These are phyloP conservation scores for Leptosomus discolor DNA, from an alignment of 2,113 vertebrate genomes.

Conservation along the genomic window DNA sequence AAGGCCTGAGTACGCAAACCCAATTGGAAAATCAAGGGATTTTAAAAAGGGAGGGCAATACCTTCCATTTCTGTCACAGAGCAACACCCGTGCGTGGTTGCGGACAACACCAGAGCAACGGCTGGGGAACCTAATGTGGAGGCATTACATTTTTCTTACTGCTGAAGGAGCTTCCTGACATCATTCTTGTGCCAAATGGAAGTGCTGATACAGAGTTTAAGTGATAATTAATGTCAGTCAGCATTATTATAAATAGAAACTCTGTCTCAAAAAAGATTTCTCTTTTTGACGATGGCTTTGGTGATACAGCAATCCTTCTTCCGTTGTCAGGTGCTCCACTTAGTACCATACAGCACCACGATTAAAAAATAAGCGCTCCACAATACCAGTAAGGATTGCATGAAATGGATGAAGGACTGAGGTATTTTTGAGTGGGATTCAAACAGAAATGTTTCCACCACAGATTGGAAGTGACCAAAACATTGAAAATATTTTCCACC, in stretches of 20 bases:
- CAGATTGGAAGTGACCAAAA: background rate
- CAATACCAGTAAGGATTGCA: background rate
- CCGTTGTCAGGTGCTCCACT: background rate
- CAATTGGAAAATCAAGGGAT: background rate
- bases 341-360: background rate
- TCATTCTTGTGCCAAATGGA: background rate
- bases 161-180: background rate
- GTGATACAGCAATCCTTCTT: background rate
- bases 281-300: background rate
- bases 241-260: background rate
- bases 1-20: background rate
- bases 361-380: background rate
- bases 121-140: background rate
- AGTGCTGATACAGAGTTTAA: conserved; percentile 13
- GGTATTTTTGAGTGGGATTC: background rate
- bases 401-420: background rate
- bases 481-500: background rate
- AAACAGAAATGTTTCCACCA: background rate
- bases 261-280: background rate
- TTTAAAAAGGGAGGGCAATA: background rate
- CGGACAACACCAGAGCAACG: accelerated
- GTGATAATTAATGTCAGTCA: conserved; percentile 20
- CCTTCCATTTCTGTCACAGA: background rate
- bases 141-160: background rate
- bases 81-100: accelerated